A percentile compares a stretch with the other conserved stretches of the same genome.
These are phyloP conservation scores for Thaleichthys pacificus DNA, from an alignment of 2,797 vertebrate species.

Conservation along the genomic window DNA sequence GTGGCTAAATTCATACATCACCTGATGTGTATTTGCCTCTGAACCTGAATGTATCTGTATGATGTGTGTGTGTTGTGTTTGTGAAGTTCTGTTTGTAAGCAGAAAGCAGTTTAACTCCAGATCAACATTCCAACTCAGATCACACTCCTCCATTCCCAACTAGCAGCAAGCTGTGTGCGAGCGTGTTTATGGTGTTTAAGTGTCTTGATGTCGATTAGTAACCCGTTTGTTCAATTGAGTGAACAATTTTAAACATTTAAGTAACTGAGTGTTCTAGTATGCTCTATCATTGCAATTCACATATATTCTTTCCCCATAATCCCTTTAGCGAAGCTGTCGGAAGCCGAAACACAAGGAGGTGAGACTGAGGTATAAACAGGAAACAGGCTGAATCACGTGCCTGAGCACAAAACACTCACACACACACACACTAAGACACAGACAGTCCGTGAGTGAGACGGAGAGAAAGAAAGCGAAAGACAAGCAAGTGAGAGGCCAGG, in stretches of 20 bases:
- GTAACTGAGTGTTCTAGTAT: conserved; percentile 1
- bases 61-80: not conserved
- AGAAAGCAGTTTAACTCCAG: conserved; percentile 74
- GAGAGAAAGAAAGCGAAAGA: conserved; percentile 9
- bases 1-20: conserved; percentile 46
- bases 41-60: conserved; percentile 28
- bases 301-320: not conserved
- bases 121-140: conserved; percentile 75
- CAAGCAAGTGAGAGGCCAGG: conserved; percentile 15
- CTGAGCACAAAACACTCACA: conserved; percentile 35
- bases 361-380: conserved; percentile 65
- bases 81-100: conserved; percentile 55
- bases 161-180: conserved; percentile 17
- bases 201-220: not conserved
- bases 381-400: conserved; percentile 66
- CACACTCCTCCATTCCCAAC: conserved; percentile 51
- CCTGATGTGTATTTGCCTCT: not conserved
- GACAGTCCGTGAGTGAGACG: not conserved
- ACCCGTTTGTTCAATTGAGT: too few species aligned
- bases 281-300: not conserved
- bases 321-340: not conserved
- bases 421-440: conserved; percentile 1
- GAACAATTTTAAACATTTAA: too few species aligned
- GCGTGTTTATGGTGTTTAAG: conserved; percentile 4
- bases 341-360: conserved; percentile 30